Evolutionary conservation across 1,140 invertebrate genomes (phyloP), one percentile per base, ranked within the genome.

Genomic region (Anoplolepis gracilipes): DNA sequence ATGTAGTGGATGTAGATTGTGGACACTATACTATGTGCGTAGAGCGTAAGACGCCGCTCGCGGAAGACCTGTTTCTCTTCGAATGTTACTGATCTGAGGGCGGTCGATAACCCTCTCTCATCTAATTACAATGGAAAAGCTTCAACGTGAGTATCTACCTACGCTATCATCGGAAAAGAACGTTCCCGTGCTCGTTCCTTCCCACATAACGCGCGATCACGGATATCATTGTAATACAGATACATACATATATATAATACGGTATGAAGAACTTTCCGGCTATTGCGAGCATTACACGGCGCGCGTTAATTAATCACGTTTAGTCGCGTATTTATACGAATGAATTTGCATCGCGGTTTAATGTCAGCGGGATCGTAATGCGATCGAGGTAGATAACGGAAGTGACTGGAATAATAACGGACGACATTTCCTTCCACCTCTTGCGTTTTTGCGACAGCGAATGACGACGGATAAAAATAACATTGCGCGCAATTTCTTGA

Each of bases 111-210:
- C 86, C 85, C 82, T 75, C 82, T 79, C 85, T 49, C 59, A 53
- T 73, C 69, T 64, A 90, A 90, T 88, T 85, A 70, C 75, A 87
- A 85, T 87, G 84, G 64, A 88, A 89, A 88, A 85, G 42, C 53
- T 42, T 69, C 49, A 42, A 53, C 70, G 65, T 30, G 53, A 30
- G 67, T 78, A 81, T 81, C 76, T 78, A 22, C 78, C 42, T 53
- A 57, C 81, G n/a, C 46, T 30, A 53, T 64, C 72, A 77, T 77
- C 25, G 81, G 81, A 62, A 77, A 75, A 76, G 59, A 77, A 77
- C n/a, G n/a, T 64, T 36, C 69, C 30, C 6, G 13, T 62, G 22
- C 33, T 55, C 70, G 33, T 42, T 77, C 30, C 46, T 64, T 64
- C 81, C n/a, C 78, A 72, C 78, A 25, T 22, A 22, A 53, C 42